phyloP scores from a whole-genome alignment of 64 coral and sea anemone genomes.

The Actinia tenebrosa region DNA sequence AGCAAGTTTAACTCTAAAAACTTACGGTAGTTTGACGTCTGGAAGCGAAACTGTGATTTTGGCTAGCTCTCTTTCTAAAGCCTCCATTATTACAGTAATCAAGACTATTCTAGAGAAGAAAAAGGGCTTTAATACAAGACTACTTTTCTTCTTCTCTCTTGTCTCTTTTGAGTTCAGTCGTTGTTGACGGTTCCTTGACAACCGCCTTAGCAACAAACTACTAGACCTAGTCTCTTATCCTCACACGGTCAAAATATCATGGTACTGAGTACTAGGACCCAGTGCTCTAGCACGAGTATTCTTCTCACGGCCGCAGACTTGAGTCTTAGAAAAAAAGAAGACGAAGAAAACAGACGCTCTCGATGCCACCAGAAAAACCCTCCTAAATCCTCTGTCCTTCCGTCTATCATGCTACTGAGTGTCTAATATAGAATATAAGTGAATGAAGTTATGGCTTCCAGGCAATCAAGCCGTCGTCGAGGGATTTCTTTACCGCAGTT shows the following conservation, averaged over 20 bases:
- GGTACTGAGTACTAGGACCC: background rate
- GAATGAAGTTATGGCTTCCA: background rate
- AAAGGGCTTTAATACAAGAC: background rate
- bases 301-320: background rate
- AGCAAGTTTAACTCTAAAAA: background rate
- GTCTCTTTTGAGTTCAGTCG: background rate
- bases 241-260: background rate
- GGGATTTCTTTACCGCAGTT: constrained; percentile 22
- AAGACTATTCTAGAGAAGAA: background rate
- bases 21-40: constrained; percentile 71
- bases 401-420: background rate
- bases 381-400: background rate
- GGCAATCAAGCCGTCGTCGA: background rate
- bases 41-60: constrained; percentile 82
- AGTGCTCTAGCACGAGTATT: background rate
- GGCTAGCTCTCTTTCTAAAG: constrained; percentile 74
- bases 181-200: background rate
- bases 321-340: background rate
- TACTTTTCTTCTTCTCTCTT: background rate
- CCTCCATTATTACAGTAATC: constrained; percentile 48
- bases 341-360: background rate
- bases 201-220: background rate
- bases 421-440: background rate
- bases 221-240: background rate
- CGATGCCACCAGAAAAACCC: background rate